A percentile compares a stretch with the other conserved stretches of the same genome.
phyloP scores from a whole-genome alignment of 2,888 invertebrate species.

The Drosophila ustulata region DNA sequence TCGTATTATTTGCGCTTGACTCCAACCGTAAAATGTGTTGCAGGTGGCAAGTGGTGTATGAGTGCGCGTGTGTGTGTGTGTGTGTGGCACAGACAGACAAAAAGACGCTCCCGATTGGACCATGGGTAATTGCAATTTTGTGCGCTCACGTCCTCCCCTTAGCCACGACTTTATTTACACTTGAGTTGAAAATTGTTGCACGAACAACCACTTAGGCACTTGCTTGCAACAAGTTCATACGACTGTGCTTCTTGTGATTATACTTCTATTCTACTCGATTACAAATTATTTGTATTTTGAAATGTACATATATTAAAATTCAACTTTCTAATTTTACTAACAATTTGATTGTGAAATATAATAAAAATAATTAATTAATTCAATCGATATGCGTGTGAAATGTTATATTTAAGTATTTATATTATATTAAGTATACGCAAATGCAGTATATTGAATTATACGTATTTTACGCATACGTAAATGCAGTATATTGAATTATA shows the following conservation, averaged over 20 bases:
- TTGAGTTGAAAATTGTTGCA: slow-evolving; percentile 62
- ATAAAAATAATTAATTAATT: no score
- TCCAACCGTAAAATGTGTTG: slow-evolving; percentile 48
- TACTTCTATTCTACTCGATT: neutral
- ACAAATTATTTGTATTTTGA: neutral
- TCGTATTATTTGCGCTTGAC: slow-evolving; percentile 52
- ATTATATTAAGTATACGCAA: no score
- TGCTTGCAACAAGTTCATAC: slow-evolving; percentile 23
- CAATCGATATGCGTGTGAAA: no score
- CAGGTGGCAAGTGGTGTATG: slow-evolving; percentile 4
- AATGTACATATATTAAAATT: neutral
- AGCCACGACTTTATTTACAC: slow-evolving; percentile 66
- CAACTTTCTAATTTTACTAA: neutral
- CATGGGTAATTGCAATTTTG: slow-evolving; percentile 62
- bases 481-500: no score
- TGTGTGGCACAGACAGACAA: slow-evolving; percentile 23
- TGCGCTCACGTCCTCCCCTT: slow-evolving; percentile 55
- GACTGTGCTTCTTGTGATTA: slow-evolving; percentile 1
- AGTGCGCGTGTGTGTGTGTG: neutral
- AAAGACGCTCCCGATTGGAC: slow-evolving; percentile 19
- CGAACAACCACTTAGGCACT: slow-evolving; percentile 29
- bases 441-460: no score
- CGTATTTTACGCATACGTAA: no score
- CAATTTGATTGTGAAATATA: no score
- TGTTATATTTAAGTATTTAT: no score